Conservation (phyloP, 2,797 vertebrate species). For the Hybognathus amarus region DNA sequence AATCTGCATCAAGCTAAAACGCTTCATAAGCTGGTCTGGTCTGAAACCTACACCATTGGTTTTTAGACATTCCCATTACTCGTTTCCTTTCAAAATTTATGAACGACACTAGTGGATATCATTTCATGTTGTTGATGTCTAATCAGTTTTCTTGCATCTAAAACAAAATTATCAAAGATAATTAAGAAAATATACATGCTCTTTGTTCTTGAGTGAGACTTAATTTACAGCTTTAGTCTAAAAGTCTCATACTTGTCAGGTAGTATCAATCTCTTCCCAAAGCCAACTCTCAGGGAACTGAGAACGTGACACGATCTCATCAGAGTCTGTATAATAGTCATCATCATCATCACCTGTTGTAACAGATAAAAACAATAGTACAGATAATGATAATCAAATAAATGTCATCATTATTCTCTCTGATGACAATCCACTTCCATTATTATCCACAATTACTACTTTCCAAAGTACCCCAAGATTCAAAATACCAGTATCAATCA, state of each 20-base stretch:
- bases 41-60: not conserved
- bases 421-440: not conserved
- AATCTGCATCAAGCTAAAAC: not conserved
- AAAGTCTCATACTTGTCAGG: constrained; percentile 26
- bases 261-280: constrained; percentile 47
- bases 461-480: not conserved
- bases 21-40: not conserved
- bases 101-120: not conserved
- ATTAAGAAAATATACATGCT: not conserved
- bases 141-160: not conserved
- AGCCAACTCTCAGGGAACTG: constrained; percentile 61
- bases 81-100: not conserved
- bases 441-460: not conserved
- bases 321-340: constrained; percentile 35
- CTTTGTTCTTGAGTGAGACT: not conserved
- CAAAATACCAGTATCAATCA: not conserved
- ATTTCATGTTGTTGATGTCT: not conserved
- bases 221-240: not conserved
- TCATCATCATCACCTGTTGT: constrained; percentile 45
- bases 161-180: not conserved
- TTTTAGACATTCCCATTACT: not conserved
- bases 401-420: not conserved
- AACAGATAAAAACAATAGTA: not conserved
- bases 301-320: constrained; percentile 48
- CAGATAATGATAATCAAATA: not conserved